Percentiles rank a stretch among this genome's conserved stretches.
phyloP scores from a whole-genome alignment of 2,113 vertebrate species.

The Pterocles burchelli region DNA sequence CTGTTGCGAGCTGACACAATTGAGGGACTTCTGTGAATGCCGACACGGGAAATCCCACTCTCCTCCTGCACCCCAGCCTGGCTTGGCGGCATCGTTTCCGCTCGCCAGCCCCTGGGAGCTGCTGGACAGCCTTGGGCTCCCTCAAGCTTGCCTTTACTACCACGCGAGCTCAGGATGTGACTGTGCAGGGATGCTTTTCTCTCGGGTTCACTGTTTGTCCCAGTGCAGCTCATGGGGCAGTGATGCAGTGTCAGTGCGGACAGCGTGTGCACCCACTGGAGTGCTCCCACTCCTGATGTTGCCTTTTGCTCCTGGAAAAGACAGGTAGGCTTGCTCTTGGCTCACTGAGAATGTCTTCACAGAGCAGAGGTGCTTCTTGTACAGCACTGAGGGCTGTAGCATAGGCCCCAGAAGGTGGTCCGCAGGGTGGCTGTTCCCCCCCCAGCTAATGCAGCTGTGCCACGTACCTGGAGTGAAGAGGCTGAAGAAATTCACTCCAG shows the following conservation, averaged over 20 bases:
- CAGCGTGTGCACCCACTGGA: not conserved
- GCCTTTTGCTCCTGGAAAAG: not conserved
- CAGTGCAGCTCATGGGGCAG: not conserved
- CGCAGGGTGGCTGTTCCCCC: not conserved
- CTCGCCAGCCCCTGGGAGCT: not conserved
- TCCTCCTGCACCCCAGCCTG: not conserved
- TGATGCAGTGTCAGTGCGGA: not conserved
- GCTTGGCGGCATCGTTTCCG: not conserved
- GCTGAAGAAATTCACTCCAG: not conserved
- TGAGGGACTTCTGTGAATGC: conserved; percentile 3
- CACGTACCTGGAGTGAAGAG: not conserved
- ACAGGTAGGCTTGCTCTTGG: not conserved
- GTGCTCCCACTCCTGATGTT: not conserved
- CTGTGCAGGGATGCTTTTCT: not conserved
- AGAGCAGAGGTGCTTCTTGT: not conserved
- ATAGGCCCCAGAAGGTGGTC: not conserved
- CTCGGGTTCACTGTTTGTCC: not conserved
- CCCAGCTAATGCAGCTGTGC: not conserved
- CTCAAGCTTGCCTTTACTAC: not conserved
- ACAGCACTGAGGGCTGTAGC: not conserved
- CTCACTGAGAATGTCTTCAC: not conserved
- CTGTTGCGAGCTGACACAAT: conserved; percentile 1
- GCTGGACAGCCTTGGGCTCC: not conserved
- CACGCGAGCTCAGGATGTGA: not conserved
- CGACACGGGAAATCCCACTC: conserved; percentile 28